Evolutionary conservation across 1,140 invertebrate species (phyloP).

Genomic region (Aphelenchoides avenae): DNA sequence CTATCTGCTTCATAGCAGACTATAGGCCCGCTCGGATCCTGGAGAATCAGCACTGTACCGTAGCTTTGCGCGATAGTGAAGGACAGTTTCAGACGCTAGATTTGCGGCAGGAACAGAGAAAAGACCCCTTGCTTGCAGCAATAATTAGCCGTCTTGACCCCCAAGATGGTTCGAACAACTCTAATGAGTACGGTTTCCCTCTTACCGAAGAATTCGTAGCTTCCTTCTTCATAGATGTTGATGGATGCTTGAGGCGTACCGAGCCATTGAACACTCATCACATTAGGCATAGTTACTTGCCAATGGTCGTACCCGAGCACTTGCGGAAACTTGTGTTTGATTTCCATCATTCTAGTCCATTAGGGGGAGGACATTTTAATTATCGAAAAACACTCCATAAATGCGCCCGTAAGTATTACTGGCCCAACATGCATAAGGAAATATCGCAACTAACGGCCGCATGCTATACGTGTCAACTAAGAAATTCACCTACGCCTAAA

Average conservation of each 20-base stretch:
- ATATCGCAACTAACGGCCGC: not conserved
- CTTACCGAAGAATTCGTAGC: not conserved
- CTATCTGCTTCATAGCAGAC: constrained; percentile 4
- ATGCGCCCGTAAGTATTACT: constrained; percentile 15
- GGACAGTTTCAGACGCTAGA: not conserved
- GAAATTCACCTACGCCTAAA: constrained; percentile 3
- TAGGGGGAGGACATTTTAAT: constrained; percentile 11
- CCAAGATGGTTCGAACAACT: not conserved
- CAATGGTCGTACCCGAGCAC: not conserved
- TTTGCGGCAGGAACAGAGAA: constrained; percentile 3
- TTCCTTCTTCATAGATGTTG: not conserved
- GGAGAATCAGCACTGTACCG: not conserved
- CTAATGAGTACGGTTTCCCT: not conserved
- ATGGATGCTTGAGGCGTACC: constrained; percentile 1
- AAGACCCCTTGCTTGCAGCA: not conserved
- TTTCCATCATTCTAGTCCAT: not conserved
- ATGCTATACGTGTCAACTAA: constrained; percentile 9
- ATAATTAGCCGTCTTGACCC: not conserved
- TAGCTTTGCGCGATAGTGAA: constrained; percentile 2
- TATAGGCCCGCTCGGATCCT: not conserved
- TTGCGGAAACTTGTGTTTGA: constrained; percentile 13
- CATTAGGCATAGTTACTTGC: too few species aligned
- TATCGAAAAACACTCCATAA: constrained; percentile 9
- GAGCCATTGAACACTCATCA: not conserved
- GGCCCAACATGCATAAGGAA: constrained; percentile 8